These are phyloP conservation scores for Dipus sagitta DNA, from an alignment of 2,797 vertebrate genomes.

Conservation along the genomic window DNA sequence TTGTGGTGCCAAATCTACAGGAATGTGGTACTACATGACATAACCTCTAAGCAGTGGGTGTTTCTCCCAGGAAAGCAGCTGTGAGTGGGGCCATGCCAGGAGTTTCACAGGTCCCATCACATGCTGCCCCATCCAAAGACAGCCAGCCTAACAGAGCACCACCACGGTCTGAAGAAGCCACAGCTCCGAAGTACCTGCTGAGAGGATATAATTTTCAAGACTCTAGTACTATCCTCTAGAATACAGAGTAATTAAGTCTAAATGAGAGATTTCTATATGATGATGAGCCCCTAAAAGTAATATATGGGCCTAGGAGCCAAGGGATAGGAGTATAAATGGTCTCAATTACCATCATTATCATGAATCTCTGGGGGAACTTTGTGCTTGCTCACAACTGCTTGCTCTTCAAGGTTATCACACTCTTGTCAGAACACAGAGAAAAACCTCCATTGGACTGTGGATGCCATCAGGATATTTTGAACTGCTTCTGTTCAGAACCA, in stretches of 20 bases:
- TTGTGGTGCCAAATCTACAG: neutral
- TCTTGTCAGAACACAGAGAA: neutral
- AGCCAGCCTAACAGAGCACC: neutral
- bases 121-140: neutral
- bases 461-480: neutral
- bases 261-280: neutral
- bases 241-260: neutral
- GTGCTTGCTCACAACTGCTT: neutral
- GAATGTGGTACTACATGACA: neutral
- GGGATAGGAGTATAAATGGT: neutral
- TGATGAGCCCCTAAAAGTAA: neutral
- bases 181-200: neutral
- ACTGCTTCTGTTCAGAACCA: slow-evolving; percentile 8
- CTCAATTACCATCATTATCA: neutral
- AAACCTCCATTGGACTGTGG: neutral
- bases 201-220: neutral
- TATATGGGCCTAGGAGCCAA: neutral
- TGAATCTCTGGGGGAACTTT: neutral
- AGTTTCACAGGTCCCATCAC: neutral
- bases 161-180: neutral
- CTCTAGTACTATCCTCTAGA: neutral
- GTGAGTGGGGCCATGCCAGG: no score
- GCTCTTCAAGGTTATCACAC: neutral
- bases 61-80: neutral
- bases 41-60: neutral